phyloP scores from a whole-genome alignment of 1,140 invertebrate species.

The Drosophila kohkoa region DNA sequence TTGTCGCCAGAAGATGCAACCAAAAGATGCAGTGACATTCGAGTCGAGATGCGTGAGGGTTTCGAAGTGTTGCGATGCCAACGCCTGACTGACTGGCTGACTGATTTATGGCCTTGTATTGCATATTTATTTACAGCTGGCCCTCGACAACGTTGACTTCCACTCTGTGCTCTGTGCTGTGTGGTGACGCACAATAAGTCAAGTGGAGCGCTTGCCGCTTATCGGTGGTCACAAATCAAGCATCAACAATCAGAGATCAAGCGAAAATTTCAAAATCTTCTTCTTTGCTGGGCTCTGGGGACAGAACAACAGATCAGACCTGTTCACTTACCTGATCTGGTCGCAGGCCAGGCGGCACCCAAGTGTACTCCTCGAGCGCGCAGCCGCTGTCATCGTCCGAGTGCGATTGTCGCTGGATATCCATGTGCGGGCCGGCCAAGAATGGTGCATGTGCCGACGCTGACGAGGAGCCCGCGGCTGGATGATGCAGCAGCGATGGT shows the following conservation, averaged over 20 bases:
- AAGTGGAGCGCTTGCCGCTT: conserved; percentile 53
- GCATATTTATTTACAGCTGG: conserved; percentile 68
- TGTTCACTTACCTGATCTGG: conserved; percentile 94
- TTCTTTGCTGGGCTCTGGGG: conserved; percentile 15
- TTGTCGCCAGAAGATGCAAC: not conserved
- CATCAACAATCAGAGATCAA: conserved; percentile 26
- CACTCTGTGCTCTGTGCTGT: not conserved
- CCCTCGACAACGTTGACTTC: not conserved
- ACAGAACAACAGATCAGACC: not conserved
- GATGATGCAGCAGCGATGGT: conserved; percentile 84
- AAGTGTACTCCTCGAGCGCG: conserved; percentile 98
- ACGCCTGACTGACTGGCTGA: conserved; percentile 17
- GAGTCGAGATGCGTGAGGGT: conserved; percentile 1
- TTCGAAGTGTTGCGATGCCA: not conserved
- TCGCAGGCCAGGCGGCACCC: conserved; percentile 97
- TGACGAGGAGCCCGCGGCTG: conserved; percentile 58
- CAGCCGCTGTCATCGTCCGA: conserved; percentile 99
- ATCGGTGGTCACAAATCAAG: conserved; percentile 68
- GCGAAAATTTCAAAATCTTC: conserved; percentile 2
- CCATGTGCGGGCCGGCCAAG: conserved; percentile 86
- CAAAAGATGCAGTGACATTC: not conserved
- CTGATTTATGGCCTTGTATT: conserved; percentile 71
- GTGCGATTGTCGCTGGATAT: conserved; percentile 95
- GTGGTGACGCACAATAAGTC: conserved; percentile 77
- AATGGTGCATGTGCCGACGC: conserved; percentile 80